These are phyloP conservation scores for Spheniscus mendiculus DNA, from an alignment of 2,113 vertebrate species.

Conservation along the genomic window DNA sequence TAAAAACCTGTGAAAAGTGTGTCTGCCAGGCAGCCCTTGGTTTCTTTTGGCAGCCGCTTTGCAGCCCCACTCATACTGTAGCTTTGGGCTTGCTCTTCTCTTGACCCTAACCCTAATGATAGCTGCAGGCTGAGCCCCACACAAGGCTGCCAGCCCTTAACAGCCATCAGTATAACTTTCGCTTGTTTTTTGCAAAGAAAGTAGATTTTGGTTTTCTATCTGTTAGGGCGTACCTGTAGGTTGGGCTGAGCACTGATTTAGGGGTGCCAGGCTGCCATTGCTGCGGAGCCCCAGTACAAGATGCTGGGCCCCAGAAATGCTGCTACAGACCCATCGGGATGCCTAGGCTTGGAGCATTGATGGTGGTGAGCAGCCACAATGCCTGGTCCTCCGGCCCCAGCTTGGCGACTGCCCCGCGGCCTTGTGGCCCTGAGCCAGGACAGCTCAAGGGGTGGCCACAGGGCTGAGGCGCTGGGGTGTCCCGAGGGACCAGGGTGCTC, in stretches of 20 bases:
- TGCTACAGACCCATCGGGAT: fast-evolving
- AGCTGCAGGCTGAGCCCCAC: not conserved
- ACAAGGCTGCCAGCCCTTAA: not conserved
- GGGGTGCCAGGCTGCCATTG: not conserved
- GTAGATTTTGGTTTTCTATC: not conserved
- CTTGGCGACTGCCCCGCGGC: fast-evolving
- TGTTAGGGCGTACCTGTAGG: too few relatives aligned
- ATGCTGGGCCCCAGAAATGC: not conserved
- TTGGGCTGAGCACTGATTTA: not conserved
- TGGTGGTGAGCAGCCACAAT: not conserved
- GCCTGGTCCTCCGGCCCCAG: fast-evolving
- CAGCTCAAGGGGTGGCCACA: not conserved
- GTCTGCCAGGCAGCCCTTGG: not conserved
- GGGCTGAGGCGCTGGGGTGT: not conserved
- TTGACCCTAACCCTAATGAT: not conserved
- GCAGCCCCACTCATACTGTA: not conserved
- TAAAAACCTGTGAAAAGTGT: not conserved
- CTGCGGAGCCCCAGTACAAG: fast-evolving
- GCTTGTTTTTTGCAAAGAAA: not conserved
- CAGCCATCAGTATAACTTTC: not conserved
- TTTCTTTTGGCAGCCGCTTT: not conserved
- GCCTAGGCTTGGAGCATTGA: fast-evolving
- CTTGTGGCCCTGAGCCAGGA: not conserved
- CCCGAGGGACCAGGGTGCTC: fast-evolving
- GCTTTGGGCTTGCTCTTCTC: not conserved